Percentiles rank a stretch among this genome's conserved stretches.
phyloP scores from a whole-genome alignment of 2,888 invertebrate genomes.

The Lochmaea capreae region DNA sequence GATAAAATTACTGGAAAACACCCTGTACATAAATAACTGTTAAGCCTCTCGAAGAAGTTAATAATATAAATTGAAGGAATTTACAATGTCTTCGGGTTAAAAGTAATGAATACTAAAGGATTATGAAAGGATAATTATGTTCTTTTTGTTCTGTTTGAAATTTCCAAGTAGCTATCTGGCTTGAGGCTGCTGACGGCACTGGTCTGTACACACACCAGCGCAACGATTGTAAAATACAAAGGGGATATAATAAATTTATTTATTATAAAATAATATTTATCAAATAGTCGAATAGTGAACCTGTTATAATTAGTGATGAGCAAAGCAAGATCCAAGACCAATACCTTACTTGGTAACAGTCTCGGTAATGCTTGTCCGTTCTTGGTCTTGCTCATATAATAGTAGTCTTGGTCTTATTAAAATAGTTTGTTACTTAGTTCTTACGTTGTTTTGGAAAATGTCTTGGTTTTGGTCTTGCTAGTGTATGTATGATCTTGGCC shows the following conservation, averaged over 20 bases:
- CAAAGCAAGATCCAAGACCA: too few species aligned
- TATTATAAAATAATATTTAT: too few species aligned
- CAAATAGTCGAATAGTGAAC: too few species aligned
- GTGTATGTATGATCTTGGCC: too few species aligned
- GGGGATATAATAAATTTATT: background rate
- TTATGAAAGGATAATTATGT: slow-evolving; percentile 48
- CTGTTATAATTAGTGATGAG: too few species aligned
- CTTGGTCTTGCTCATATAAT: too few species aligned
- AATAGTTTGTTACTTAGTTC: too few species aligned
- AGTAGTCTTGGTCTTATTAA: too few species aligned
- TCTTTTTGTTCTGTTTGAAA: slow-evolving; percentile 33
- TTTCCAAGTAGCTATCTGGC: slow-evolving; percentile 60
- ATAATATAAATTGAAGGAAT: slow-evolving; percentile 54
- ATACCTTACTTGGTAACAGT: too few species aligned
- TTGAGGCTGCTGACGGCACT: slow-evolving; percentile 46
- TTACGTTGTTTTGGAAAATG: too few species aligned
- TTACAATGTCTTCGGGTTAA: slow-evolving; percentile 52
- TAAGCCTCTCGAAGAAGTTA: slow-evolving; percentile 47
- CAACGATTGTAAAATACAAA: background rate
- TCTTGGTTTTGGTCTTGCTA: too few species aligned
- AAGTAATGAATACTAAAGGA: slow-evolving; percentile 52
- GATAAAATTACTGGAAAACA: background rate
- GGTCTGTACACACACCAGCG: slow-evolving; percentile 22
- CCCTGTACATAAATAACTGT: slow-evolving; percentile 44
- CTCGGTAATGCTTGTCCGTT: too few species aligned